phyloP scores from a whole-genome alignment of 1,140 invertebrate species.

The Ladona fulva region DNA sequence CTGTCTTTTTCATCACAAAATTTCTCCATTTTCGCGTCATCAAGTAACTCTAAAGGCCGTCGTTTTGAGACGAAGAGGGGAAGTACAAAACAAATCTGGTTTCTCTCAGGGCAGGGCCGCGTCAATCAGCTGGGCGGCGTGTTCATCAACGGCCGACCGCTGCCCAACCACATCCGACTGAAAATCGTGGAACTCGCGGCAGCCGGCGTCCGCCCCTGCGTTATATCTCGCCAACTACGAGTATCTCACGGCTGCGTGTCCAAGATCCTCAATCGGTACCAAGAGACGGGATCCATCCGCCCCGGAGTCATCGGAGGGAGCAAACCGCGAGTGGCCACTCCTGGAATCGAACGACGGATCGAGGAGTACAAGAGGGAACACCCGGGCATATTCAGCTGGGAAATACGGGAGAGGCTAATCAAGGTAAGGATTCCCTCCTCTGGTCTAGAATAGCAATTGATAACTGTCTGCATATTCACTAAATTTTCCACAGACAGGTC shows the following conservation, averaged over 20 bases:
- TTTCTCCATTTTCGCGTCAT: too few relatives aligned
- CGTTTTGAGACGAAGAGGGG: too few relatives aligned
- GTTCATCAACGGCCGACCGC: conserved; percentile 44
- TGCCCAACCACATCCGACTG: conserved; percentile 41
- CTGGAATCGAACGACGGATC: conserved; percentile 41
- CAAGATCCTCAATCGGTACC: conserved; percentile 44
- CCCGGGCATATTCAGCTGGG: conserved; percentile 46
- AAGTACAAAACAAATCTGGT: too few relatives aligned
- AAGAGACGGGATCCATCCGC: conserved; percentile 43
- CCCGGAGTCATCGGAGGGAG: conserved; percentile 39
- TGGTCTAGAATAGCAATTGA: too few relatives aligned
- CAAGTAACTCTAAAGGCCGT: too few relatives aligned
- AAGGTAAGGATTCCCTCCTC: conserved; percentile 29
- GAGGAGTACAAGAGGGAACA: conserved; percentile 45
- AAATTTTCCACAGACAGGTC: too few relatives aligned
- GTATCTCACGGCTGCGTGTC: conserved; percentile 45
- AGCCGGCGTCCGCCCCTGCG: conserved; percentile 41
- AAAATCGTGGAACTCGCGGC: conserved; percentile 43
- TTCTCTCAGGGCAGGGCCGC: conserved; percentile 34
- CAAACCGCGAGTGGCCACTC: conserved; percentile 30
- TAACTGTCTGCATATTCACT: too few relatives aligned
- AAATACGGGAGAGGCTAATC: conserved; percentile 43
- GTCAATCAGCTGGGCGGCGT: conserved; percentile 46
- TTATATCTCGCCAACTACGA: conserved; percentile 41
- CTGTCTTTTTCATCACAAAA: too few relatives aligned